Percentiles rank a stretch among this genome's conserved stretches.
Conservation (phyloP, 30 jellyfish, hydroid and myxozoan species). For the Hydra vulgaris region DNA sequence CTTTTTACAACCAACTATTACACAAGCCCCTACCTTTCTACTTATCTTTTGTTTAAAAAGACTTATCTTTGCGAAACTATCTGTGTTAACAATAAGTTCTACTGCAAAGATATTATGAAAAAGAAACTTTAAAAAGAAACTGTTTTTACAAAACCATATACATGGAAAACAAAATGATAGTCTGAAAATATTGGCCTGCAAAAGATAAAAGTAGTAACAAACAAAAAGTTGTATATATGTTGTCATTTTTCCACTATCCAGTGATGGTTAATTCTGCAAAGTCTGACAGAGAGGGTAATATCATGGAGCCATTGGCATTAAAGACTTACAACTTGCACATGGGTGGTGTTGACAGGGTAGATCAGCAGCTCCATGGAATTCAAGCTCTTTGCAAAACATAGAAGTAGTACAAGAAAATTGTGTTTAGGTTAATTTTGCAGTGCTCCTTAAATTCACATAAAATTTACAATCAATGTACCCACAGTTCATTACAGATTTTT, state of each 20-base stretch:
- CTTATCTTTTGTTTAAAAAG: not conserved
- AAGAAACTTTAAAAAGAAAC: slow-evolving; percentile 13
- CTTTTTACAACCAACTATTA: not conserved
- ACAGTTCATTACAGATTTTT: not conserved
- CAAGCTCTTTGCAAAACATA: slow-evolving; percentile 12
- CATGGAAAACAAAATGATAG: not conserved
- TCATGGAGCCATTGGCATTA: slow-evolving; percentile 9
- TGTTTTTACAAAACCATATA: not conserved
- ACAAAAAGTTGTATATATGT: slow-evolving; percentile 14
- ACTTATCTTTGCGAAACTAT: not conserved
- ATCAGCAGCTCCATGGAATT: too few relatives aligned
- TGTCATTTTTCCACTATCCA: slow-evolving; percentile 2
- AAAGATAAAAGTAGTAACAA: slow-evolving; percentile 1
- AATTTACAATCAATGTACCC: not conserved
- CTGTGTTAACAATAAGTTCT: not conserved
- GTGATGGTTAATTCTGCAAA: slow-evolving; percentile 9
- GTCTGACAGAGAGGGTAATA: slow-evolving; percentile 5
- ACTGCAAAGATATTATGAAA: not conserved
- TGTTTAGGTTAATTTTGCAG: slow-evolving; percentile 9
- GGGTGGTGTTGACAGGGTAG: slow-evolving; percentile 29
- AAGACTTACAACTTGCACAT: slow-evolving; percentile 9
- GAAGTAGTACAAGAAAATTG: slow-evolving; percentile 23
- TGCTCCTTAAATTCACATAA: slow-evolving; percentile 12
- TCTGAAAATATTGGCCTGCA: not conserved
- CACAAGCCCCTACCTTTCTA: not conserved